Conservation (phyloP, 2,797 vertebrate species). For the Lagorchestes hirsutus region DNA sequence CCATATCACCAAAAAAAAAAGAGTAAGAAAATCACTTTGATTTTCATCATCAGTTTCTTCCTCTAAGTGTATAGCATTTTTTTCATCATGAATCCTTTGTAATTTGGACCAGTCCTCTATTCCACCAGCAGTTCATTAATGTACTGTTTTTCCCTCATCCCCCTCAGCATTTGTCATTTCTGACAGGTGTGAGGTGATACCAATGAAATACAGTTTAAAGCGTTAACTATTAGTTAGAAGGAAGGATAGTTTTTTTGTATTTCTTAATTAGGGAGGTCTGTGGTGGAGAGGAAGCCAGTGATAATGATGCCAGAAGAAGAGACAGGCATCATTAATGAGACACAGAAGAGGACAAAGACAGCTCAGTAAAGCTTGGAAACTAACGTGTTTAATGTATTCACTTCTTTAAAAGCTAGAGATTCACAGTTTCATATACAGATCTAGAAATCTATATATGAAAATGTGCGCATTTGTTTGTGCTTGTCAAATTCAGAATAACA, state of each 20-base stretch:
- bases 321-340: neutral
- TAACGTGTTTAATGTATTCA: neutral
- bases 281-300: too few relatives aligned
- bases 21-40: neutral
- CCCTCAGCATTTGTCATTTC: too few relatives aligned
- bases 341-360: neutral
- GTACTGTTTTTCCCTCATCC: too few relatives aligned
- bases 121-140: neutral
- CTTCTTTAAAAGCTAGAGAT: neutral
- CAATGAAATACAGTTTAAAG: too few relatives aligned
- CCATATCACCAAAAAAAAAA: neutral
- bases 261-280: too few relatives aligned
- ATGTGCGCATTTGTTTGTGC: neutral
- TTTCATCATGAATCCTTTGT: too few relatives aligned
- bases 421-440: neutral
- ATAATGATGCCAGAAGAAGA: too few relatives aligned
- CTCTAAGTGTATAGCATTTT: neutral
- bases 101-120: neutral
- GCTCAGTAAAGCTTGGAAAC: too few relatives aligned
- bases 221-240: too few relatives aligned
- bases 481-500: neutral
- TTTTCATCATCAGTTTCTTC: neutral
- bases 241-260: too few relatives aligned
- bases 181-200: too few relatives aligned
- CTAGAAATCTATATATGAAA: neutral